Evolutionary conservation across 2,113 vertebrate genomes (phyloP), one percentile per base, ranked within the genome.

Genomic region (Thryonomys swinderianus): DNA sequence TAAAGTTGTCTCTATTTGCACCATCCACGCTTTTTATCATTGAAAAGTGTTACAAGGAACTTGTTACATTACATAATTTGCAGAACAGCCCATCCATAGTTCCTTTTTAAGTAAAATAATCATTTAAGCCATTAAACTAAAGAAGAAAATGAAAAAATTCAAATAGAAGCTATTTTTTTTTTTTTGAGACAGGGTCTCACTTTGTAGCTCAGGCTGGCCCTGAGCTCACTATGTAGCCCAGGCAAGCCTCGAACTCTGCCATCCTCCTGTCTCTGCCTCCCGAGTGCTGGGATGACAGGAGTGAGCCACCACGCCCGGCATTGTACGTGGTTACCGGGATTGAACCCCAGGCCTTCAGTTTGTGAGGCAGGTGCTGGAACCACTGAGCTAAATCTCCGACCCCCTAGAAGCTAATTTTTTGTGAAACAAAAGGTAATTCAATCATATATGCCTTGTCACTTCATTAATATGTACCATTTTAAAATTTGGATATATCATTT

Each of bases 1-100:
- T 71, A 81, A 85, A 85, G 32, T 7, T 92, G 23, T n/a, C 73
- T 94, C 32, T 78, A 78, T 78, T 95, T 91, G 81, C 34, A 61
- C 7, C 67, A 85, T 85, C 21, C 40, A 61, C 55, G 21, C 71
- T 92, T 67, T 76, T 30, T 12, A 53, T 88, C 85, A 85, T n/a
- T 94, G 23, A 62, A 42, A 96, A 67, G 1, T 53, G 4, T 57
- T 67, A 1, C 6, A 83, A 40, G 11, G n/a, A 93, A 55, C 23
- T 37, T 86, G 5, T 79, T 51, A 14, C 13, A 81, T 27, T 61
- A 42, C 11, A 53, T 89, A 71, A 67, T 42, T 82, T 45, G 69
- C 16, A 89, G 6, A 61, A 57, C 9, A 34, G 87, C 17, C 85
- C 3, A 34, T 37, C 37, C 18, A 48, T 23, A 67, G 73, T 16